Evolutionary conservation across 2,113 vertebrate genomes (phyloP), one percentile per base, ranked within the genome.

Genomic region (Bagarius yarrelli): DNA sequence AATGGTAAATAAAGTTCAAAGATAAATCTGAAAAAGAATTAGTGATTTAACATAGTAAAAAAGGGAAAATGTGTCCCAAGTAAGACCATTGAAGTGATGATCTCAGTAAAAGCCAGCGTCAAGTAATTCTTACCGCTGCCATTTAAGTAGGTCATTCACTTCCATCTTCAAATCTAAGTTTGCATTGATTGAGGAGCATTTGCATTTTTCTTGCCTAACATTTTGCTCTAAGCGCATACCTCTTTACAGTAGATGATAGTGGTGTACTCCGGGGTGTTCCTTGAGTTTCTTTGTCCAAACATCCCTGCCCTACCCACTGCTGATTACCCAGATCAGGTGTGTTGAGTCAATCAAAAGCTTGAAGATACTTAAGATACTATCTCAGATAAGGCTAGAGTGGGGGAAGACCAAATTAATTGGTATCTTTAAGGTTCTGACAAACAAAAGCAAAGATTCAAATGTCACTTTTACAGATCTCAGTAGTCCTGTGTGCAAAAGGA

Each of bases 71-170:
- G 34, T 74, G 52, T 34, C 55, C 13, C 71, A 69, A 57, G 52
- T 36, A 61, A 80, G 19, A 83, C 27, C 61, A 60, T 69, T 71
- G 72, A 19, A 56, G 36, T 50, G 64, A 78, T 50, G 53, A 57
- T 84, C 30, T 77, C 76, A 79, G 8, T 70, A 34, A 69, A 27
- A 70, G 47, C 30, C 70, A 78, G 27, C 30, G 63, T 4, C 66
- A 55, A 60, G 67, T 72, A 72, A 60, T 83, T 84, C 59, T 78
- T 84, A 82, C 80, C 59, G 66, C 25, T 47, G 40, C 9, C n/a
- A 32, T 70, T 70, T 59, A 27, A 60, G 47, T 36, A 34, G 32
- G 34, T 56, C 66, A 73, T 76, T 18, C 60, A 73, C 50, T 73
- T 73, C 70, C 70, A 73, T 73, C 70, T 73, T 55, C 61, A 70